Evolutionary conservation across 2,113 vertebrate species (phyloP).

Genomic region (Alethe diademata): DNA sequence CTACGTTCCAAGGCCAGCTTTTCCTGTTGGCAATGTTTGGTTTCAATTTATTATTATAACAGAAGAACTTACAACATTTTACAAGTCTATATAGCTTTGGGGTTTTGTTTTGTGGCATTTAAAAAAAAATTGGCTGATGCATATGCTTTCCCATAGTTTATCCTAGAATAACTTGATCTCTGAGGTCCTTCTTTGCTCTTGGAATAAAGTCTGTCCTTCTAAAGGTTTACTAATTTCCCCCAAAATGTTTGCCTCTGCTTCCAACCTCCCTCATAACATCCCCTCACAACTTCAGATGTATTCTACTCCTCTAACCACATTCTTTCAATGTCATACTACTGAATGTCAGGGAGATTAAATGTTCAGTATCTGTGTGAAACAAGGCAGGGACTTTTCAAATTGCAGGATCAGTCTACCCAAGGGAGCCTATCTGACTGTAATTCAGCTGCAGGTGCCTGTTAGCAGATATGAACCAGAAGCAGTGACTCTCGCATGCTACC

Average conservation of each 20-base stretch:
- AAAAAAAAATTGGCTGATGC: not conserved
- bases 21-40: not conserved
- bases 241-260: not conserved
- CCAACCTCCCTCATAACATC: not conserved
- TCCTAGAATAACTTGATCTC: not conserved
- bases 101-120: not conserved
- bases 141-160: not conserved
- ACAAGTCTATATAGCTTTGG: not conserved
- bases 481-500: not conserved
- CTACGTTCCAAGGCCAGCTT: not conserved
- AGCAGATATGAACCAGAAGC: not conserved
- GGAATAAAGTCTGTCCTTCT: not conserved
- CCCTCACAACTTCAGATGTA: not conserved
- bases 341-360: not conserved
- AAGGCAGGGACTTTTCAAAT: not conserved
- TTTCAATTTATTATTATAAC: not conserved
- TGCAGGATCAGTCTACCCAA: not conserved
- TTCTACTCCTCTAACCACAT: not conserved
- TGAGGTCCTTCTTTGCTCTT: not conserved
- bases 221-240: not conserved
- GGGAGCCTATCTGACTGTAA: not conserved
- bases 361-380: not conserved
- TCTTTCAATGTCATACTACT: not conserved
- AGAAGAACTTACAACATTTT: not conserved
- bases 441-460: not conserved